Conservation (phyloP, 2,113 vertebrate species). For the Plecturocebus donacophilus region DNA sequence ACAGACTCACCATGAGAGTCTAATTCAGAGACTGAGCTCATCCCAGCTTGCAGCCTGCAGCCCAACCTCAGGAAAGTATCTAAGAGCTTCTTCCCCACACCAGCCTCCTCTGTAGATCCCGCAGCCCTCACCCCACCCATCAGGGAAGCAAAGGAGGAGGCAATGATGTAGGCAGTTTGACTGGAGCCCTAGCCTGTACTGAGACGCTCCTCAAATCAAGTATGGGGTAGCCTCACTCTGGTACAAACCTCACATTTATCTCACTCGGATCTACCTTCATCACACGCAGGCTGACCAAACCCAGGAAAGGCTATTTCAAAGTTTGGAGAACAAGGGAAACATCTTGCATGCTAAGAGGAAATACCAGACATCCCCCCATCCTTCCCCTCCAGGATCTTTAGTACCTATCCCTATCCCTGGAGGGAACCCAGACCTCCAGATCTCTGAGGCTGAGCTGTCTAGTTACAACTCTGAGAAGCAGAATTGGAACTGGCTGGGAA, state of each 20-base stretch:
- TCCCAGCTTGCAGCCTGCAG: not conserved
- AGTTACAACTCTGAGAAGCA: not conserved
- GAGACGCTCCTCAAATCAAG: too few relatives aligned
- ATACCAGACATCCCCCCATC: not conserved
- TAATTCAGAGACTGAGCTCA: not conserved
- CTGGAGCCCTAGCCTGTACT: not conserved
- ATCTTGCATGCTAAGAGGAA: not conserved
- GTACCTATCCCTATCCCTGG: too few relatives aligned
- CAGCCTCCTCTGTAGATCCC: not conserved
- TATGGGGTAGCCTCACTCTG: not conserved
- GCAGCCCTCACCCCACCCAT: not conserved
- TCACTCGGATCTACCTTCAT: not conserved
- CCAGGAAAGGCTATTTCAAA: not conserved
- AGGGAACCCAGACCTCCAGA: not conserved
- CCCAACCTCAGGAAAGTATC: not conserved
- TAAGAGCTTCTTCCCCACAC: not conserved
- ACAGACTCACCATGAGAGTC: not conserved
- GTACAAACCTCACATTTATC: not conserved
- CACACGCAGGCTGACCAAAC: not conserved
- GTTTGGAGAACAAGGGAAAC: not conserved
- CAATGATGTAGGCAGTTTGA: not conserved
- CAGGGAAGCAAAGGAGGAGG: not conserved
- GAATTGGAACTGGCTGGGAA: not conserved
- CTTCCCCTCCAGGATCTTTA: not conserved
- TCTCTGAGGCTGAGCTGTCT: not conserved